Evolutionary conservation across 2,888 invertebrate genomes (phyloP).

Genomic region (Pristionchus mayeri): DNA sequence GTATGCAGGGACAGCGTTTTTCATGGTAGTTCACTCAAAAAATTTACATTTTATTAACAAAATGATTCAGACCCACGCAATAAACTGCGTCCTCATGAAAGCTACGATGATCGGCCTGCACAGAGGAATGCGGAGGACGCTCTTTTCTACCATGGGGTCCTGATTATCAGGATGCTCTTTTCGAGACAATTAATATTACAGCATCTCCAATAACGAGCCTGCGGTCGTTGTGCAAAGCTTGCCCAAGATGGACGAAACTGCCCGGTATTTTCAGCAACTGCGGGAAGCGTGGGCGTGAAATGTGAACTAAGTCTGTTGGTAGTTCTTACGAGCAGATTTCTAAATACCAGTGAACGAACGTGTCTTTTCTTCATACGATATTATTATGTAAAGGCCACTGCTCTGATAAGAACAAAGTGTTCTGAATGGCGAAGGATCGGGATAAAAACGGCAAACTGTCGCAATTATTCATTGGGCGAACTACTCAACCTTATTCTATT

Average conservation of each 20-base stretch:
- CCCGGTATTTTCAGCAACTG: neutral
- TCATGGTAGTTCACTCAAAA: neutral
- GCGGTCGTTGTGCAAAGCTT: neutral
- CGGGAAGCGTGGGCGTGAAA: neutral
- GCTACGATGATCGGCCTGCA: neutral
- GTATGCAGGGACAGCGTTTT: neutral
- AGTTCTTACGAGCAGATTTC: too few species aligned
- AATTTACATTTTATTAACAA: neutral
- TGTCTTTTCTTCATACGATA: too few species aligned
- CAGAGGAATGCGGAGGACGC: neutral
- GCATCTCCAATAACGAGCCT: neutral
- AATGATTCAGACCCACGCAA: neutral
- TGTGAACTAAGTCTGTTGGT: too few species aligned
- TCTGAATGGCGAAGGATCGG: too few species aligned
- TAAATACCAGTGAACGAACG: too few species aligned
- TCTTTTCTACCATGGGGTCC: neutral
- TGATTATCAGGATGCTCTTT: neutral
- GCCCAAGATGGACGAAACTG: neutral
- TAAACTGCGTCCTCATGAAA: conserved; percentile 21
- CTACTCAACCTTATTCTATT: too few species aligned
- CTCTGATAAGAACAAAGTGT: too few species aligned
- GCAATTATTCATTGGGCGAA: too few species aligned
- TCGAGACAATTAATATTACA: neutral
- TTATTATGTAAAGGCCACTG: too few species aligned
- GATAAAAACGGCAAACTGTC: too few species aligned